Evolutionary conservation across 2,113 vertebrate species (phyloP).

Genomic region (Numenius arquata): DNA sequence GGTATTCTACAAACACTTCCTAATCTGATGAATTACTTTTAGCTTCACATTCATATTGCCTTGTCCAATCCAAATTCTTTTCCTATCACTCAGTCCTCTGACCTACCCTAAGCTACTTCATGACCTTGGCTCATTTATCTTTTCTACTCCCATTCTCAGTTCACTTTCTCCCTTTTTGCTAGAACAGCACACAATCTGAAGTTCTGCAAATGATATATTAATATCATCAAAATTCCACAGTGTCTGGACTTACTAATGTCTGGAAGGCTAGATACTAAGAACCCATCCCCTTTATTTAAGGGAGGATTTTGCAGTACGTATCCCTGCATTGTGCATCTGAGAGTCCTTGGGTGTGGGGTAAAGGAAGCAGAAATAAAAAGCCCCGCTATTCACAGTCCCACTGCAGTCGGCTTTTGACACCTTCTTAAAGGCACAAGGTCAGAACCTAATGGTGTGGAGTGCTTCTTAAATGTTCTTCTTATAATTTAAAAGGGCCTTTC

Average conservation of each 20-base stretch:
- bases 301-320: not conserved
- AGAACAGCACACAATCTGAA: not conserved
- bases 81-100: not conserved
- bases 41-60: not conserved
- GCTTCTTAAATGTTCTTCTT: not conserved
- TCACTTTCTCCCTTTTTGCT: not conserved
- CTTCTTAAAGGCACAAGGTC: not conserved
- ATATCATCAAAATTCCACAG: not conserved
- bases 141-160: not conserved
- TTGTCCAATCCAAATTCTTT: not conserved
- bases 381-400: not conserved
- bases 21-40: constrained; percentile 32
- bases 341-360: not conserved
- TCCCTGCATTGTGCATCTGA: not conserved
- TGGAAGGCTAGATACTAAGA: not conserved
- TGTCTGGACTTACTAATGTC: not conserved
- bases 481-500: not conserved
- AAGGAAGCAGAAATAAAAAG: constrained; percentile 3
- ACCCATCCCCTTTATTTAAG: not conserved
- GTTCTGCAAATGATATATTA: not conserved
- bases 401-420: not conserved
- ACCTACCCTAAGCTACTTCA: not conserved
- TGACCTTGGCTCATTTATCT: constrained; percentile 2
- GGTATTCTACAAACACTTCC: not conserved
- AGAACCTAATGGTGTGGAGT: not conserved